Percentiles rank a stretch among this genome's conserved stretches.
Conservation (phyloP, 2,113 vertebrate species). For the Galemys pyrenaicus region DNA sequence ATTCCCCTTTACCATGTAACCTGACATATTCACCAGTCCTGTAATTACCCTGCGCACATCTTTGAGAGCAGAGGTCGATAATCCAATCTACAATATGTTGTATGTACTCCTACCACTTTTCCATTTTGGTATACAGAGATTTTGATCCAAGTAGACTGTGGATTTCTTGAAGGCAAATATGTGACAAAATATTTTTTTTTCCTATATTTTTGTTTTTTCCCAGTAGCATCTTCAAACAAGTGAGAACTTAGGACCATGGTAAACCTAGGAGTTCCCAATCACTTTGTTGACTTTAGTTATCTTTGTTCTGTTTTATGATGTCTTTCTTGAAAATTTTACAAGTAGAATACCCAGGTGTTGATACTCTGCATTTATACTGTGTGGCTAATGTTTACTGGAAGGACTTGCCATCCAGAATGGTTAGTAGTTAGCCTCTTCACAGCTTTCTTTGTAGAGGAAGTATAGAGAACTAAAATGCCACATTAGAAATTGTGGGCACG, state of each 20-base stretch:
- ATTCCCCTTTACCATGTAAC: not conserved
- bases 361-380: not conserved
- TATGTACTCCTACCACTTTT: not conserved
- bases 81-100: not conserved
- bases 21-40: not conserved
- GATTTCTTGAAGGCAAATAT: slow-evolving; percentile 25
- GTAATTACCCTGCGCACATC: not conserved
- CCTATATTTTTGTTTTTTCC: not conserved
- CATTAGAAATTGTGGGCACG: not conserved
- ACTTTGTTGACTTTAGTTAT: not conserved
- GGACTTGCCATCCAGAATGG: not conserved
- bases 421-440: not conserved
- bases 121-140: not conserved
- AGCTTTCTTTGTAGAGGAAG: not conserved
- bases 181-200: slow-evolving; percentile 26
- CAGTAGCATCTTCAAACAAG: slow-evolving; percentile 1
- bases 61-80: not conserved
- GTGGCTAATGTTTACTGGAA: not conserved
- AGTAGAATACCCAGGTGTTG: not conserved
- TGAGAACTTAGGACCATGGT: not conserved
- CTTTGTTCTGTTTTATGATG: not conserved
- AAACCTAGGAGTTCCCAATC: not conserved
- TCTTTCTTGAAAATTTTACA: not conserved
- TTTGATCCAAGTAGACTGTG: not conserved
- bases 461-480: not conserved